phyloP scores from a whole-genome alignment of 1,140 invertebrate genomes.

The Metaphire vulgaris region DNA sequence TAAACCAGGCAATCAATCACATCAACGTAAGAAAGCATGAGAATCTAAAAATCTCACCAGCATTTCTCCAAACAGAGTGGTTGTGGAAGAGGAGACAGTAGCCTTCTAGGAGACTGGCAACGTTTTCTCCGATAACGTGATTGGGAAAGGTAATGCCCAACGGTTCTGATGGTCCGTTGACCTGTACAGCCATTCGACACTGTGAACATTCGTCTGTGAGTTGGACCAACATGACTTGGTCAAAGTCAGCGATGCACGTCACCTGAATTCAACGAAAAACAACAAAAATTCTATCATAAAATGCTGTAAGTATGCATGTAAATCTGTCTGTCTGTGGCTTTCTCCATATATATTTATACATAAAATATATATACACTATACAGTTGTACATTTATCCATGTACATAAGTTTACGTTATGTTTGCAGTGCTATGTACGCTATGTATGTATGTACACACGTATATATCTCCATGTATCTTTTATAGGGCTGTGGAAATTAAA shows the following conservation, averaged over 20 bases:
- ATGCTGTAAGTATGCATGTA: neutral
- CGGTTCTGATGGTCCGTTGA: conserved; percentile 54
- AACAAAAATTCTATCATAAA: neutral
- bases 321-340: neutral
- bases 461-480: too few relatives aligned
- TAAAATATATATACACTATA: neutral
- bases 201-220: conserved; percentile 38
- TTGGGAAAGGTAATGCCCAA: conserved; percentile 83
- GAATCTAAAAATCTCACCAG: too few relatives aligned
- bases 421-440: too few relatives aligned
- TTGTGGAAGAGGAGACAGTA: conserved; percentile 78
- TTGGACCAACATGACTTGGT: conserved; percentile 57
- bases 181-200: conserved; percentile 44
- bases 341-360: neutral
- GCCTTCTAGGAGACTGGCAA: conserved; percentile 93
- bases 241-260: conserved; percentile 73
- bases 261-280: conserved; percentile 54
- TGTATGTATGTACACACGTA: too few relatives aligned
- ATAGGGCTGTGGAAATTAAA: too few relatives aligned
- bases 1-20: too few relatives aligned
- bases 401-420: too few relatives aligned
- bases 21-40: too few relatives aligned
- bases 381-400: neutral
- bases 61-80: conserved; percentile 76
- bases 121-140: conserved; percentile 77